phyloP scores from a whole-genome alignment of 2,797 vertebrate species.

The Nyctibius grandis region DNA sequence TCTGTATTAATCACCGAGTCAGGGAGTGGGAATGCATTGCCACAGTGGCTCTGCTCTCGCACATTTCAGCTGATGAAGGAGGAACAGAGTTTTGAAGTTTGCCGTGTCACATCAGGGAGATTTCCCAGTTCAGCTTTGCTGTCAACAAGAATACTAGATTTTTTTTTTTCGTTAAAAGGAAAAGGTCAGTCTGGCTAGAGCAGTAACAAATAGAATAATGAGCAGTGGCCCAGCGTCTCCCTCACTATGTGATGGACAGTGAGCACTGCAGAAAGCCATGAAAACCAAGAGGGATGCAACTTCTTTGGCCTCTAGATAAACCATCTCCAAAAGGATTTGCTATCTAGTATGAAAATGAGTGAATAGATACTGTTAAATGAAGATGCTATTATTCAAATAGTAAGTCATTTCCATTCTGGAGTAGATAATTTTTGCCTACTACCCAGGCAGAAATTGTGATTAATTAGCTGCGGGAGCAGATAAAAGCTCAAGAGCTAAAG shows the following conservation, averaged over 20 bases:
- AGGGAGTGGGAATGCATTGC: not conserved
- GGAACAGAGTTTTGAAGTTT: not conserved
- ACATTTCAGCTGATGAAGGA: not conserved
- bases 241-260: not conserved
- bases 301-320: not conserved
- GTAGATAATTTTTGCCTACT: slow-evolving; percentile 13
- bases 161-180: not conserved
- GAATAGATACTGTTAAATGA: not conserved
- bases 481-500: slow-evolving; percentile 24
- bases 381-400: not conserved
- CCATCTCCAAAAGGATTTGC: not conserved
- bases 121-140: not conserved
- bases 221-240: not conserved
- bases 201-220: not conserved
- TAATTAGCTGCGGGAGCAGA: slow-evolving; percentile 27
- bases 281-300: not conserved
- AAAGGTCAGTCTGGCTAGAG: not conserved
- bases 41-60: not conserved
- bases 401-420: not conserved
- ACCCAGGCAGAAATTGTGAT: not conserved
- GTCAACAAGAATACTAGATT: not conserved
- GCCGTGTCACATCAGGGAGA: not conserved
- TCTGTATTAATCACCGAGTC: not conserved
- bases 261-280: not conserved
- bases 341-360: not conserved